Percentiles rank a stretch among this genome's conserved stretches.
These are phyloP conservation scores for Meandrina meandrites DNA, from an alignment of 92 coral and sea anemone genomes.

Conservation along the genomic window DNA sequence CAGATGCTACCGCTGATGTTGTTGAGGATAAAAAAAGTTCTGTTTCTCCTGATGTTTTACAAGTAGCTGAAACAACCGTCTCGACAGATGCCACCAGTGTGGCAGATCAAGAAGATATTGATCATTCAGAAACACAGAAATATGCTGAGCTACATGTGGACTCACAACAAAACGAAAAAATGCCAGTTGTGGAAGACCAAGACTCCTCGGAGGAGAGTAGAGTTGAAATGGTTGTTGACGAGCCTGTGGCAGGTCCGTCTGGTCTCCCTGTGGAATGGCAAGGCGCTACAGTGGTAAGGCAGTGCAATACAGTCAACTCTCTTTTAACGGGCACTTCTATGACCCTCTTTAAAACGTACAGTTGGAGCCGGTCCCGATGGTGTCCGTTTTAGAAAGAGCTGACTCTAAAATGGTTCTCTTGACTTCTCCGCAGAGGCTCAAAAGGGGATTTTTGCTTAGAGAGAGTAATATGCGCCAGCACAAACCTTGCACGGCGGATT, in stretches of 20 bases:
- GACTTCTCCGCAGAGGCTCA: too few relatives aligned
- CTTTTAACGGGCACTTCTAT: too few relatives aligned
- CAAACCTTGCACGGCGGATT: too few relatives aligned
- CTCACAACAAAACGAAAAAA: too few relatives aligned
- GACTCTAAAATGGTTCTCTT: too few relatives aligned
- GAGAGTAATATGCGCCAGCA: too few relatives aligned
- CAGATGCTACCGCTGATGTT: background rate
- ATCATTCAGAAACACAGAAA: background rate
- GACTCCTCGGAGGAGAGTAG: conserved; percentile 1
- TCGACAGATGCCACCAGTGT: background rate
- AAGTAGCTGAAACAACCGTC: background rate
- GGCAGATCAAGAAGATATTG: background rate
- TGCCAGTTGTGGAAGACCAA: conserved; percentile 1
- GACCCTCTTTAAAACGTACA: too few relatives aligned
- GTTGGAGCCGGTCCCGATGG: too few relatives aligned
- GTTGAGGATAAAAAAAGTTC: background rate
- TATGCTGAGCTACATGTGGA: background rate
- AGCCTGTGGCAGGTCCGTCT: conserved; percentile 41
- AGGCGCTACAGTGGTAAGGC: conserved; percentile 39
- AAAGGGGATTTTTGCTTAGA: too few relatives aligned
- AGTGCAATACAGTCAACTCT: too few relatives aligned
- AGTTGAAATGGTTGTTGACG: conserved; percentile 16
- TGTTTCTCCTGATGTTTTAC: background rate
- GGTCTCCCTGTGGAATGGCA: conserved; percentile 51
- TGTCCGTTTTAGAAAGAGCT: too few relatives aligned